Percentiles rank a stretch among this genome's conserved stretches.
phyloP scores from a whole-genome alignment of 2,113 vertebrate species.

The Suncus etruscus region DNA sequence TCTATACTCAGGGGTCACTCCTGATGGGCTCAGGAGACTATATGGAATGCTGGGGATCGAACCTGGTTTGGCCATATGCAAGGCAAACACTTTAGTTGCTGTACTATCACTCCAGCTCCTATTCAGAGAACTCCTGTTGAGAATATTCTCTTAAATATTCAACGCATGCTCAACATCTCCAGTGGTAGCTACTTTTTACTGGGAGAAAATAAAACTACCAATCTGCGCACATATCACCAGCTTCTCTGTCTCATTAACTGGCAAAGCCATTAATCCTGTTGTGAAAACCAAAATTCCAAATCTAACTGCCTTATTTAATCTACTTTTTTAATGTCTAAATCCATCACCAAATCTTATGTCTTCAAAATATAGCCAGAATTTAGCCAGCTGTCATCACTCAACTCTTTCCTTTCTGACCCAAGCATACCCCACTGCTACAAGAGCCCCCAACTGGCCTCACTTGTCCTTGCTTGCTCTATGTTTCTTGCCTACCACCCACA shows the following conservation, averaged over 20 bases:
- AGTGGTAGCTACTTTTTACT: background rate
- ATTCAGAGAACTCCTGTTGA: background rate
- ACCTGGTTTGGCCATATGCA: too few species aligned
- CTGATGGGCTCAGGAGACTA: too few species aligned
- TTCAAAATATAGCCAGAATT: conserved; percentile 9
- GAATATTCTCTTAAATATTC: background rate
- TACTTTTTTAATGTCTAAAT: background rate
- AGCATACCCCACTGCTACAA: too few species aligned
- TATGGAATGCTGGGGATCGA: too few species aligned
- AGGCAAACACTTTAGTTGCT: too few species aligned
- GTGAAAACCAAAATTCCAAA: background rate
- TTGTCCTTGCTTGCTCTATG: background rate
- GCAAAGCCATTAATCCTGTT: background rate
- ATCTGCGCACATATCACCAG: too few species aligned
- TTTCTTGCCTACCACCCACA: background rate
- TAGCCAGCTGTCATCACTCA: background rate
- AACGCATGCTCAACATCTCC: background rate
- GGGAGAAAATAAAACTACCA: background rate
- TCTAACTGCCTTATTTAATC: background rate
- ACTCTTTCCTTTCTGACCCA: background rate
- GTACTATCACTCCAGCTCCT: too few species aligned
- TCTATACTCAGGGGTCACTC: too few species aligned
- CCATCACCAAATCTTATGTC: background rate
- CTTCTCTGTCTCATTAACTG: background rate
- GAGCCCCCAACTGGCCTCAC: too few species aligned